A percentile compares a stretch with the other conserved stretches of the same genome.
Conservation (phyloP, 2,113 vertebrate species). For the Boulengeromyrus knoepffleri region DNA sequence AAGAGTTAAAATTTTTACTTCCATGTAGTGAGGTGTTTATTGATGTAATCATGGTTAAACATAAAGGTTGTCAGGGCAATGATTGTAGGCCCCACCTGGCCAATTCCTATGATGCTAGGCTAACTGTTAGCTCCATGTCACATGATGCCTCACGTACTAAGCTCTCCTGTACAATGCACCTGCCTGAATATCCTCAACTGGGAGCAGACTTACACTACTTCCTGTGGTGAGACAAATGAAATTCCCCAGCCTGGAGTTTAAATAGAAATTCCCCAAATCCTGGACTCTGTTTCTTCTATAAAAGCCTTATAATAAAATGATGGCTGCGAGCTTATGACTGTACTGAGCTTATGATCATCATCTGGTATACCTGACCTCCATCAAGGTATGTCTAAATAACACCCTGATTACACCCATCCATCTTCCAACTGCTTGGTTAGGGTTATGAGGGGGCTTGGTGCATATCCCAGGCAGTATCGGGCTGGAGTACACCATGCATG, state of each 20-base stretch:
- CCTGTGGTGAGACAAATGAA: background rate
- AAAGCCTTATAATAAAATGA: background rate
- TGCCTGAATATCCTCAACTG: background rate
- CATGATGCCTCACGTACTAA: background rate
- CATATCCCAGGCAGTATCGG: background rate
- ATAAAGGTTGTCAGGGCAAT: background rate
- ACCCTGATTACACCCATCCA: background rate
- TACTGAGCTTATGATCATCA: background rate
- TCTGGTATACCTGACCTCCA: background rate
- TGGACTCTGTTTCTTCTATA: background rate
- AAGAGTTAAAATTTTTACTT: background rate
- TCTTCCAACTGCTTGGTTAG: background rate
- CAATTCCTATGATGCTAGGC: background rate
- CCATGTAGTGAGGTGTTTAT: background rate
- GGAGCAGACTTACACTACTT: background rate
- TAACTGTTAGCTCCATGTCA: background rate
- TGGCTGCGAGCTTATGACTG: background rate
- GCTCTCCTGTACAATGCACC: background rate
- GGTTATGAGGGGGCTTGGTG: background rate
- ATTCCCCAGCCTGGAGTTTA: background rate
- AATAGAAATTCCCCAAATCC: background rate
- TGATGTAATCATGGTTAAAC: background rate
- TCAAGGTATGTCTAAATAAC: background rate
- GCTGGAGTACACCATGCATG: background rate
- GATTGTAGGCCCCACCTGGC: background rate